Percentiles rank a stretch among this genome's conserved stretches.
phyloP scores from a whole-genome alignment of 1,140 invertebrate species.

The Papilio polytes region DNA sequence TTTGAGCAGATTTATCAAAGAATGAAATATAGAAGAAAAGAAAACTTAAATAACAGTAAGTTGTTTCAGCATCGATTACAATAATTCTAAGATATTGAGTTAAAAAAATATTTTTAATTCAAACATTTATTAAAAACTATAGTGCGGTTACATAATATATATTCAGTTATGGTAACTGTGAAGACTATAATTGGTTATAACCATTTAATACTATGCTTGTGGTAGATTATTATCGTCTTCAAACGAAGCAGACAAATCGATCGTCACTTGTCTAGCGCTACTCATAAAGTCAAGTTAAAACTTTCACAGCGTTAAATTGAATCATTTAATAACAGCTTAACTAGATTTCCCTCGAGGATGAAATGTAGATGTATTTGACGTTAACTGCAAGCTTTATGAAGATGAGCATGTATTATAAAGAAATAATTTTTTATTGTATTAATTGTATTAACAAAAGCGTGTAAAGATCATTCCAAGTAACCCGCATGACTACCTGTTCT shows the following conservation, averaged over 20 bases:
- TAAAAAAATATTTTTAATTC: too few relatives aligned
- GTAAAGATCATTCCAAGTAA: neutral
- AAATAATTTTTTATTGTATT: too few relatives aligned
- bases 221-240: neutral
- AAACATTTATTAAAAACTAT: too few relatives aligned
- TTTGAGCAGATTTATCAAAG: too few relatives aligned
- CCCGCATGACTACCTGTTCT: neutral
- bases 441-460: neutral
- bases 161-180: neutral
- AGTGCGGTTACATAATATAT: too few relatives aligned
- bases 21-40: too few relatives aligned
- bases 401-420: neutral
- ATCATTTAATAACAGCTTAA: slow-evolving; percentile 38
- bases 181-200: neutral
- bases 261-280: slow-evolving; percentile 4
- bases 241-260: slow-evolving; percentile 24
- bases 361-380: slow-evolving; percentile 30
- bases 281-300: slow-evolving; percentile 28
- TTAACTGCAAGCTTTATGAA: slow-evolving; percentile 17
- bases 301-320: slow-evolving; percentile 26
- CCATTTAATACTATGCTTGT: too few relatives aligned
- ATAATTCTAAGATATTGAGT: too few relatives aligned
- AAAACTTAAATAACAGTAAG: too few relatives aligned
- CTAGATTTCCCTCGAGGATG: slow-evolving; percentile 33
- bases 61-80: too few relatives aligned